phyloP scores from a whole-genome alignment of 2,113 vertebrate genomes.

The Mesoclemmys tuberculata region DNA sequence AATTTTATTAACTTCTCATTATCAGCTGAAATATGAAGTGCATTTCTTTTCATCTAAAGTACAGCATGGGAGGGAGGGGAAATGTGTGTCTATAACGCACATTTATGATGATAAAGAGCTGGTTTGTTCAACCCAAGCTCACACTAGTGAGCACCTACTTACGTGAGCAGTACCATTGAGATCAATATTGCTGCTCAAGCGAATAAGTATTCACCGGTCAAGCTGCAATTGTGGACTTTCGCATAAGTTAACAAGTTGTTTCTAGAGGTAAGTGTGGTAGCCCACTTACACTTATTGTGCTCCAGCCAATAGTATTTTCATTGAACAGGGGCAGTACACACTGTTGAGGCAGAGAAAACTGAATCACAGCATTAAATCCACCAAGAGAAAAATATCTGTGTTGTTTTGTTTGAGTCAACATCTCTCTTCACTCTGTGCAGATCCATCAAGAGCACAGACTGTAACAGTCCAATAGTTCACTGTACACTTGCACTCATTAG shows the following conservation, averaged over 20 bases:
- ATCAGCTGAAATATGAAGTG: conserved; percentile 79
- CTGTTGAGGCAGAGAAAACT: rapidly evolving
- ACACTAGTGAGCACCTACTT: not conserved
- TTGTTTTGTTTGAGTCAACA: rapidly evolving
- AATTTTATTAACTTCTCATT: conserved; percentile 91
- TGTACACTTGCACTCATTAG: not conserved
- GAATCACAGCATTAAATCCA: not conserved
- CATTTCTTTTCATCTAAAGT: conserved; percentile 63
- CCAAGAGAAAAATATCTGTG: rapidly evolving
- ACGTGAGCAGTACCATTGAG: rapidly evolving
- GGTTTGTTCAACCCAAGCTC: not conserved
- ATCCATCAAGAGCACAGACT: not conserved
- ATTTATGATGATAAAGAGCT: not conserved
- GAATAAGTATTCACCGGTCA: rapidly evolving
- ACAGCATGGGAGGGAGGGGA: conserved; percentile 3
- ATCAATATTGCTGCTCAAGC: rapidly evolving
- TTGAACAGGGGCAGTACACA: rapidly evolving
- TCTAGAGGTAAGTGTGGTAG: rapidly evolving
- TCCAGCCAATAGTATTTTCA: rapidly evolving
- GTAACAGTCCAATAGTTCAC: rapidly evolving
- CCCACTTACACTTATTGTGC: rapidly evolving
- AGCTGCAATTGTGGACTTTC: rapidly evolving
- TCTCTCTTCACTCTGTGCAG: not conserved
- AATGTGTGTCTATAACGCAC: conserved; percentile 4
- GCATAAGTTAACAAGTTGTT: not conserved